Conservation (phyloP, 2,113 vertebrate species). For the Nestor notabilis region DNA sequence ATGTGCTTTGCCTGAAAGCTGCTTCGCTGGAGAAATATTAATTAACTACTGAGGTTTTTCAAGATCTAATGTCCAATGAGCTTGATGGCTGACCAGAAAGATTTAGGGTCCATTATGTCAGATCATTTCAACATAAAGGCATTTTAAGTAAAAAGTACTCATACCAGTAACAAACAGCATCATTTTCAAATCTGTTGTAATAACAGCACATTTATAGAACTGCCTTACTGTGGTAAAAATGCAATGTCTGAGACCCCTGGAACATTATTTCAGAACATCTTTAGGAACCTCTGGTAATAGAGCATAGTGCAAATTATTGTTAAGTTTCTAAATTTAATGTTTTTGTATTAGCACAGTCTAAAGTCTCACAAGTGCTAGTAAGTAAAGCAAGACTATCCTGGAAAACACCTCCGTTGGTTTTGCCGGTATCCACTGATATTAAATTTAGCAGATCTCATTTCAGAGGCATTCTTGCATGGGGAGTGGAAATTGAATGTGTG, state of each 20-base stretch:
- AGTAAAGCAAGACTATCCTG: background rate
- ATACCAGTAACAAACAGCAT: background rate
- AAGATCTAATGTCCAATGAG: background rate
- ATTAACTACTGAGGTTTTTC: background rate
- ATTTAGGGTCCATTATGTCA: background rate
- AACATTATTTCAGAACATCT: background rate
- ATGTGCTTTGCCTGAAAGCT: background rate
- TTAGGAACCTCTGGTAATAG: background rate
- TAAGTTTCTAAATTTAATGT: background rate
- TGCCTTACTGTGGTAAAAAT: background rate
- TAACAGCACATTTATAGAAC: background rate
- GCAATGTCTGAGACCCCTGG: background rate
- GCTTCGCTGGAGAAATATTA: constrained; percentile 7
- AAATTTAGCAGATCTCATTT: background rate
- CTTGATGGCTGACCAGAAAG: background rate
- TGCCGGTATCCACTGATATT: background rate
- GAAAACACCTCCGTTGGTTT: background rate
- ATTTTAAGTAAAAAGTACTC: background rate
- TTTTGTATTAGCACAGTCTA: background rate
- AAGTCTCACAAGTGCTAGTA: background rate
- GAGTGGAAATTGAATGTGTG: background rate
- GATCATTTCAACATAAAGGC: background rate
- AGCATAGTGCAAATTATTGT: background rate
- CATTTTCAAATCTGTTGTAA: background rate
- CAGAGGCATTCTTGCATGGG: background rate